Conservation (phyloP, 2,797 vertebrate species). For the Pangasius macronema region DNA sequence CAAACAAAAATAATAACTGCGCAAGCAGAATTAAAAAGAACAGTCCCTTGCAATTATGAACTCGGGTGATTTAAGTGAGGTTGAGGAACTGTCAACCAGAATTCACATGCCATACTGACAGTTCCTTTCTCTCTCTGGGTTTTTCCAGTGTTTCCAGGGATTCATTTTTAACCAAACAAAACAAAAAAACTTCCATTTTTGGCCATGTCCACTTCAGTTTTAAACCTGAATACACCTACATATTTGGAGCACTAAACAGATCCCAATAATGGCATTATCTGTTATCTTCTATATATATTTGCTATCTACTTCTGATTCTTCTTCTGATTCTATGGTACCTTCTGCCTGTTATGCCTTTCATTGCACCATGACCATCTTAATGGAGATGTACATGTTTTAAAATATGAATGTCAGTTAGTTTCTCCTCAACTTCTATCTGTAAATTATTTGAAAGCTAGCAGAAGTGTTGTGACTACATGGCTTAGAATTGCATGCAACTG, state of each 20-base stretch:
- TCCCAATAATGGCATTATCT: background rate
- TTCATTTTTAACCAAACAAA: background rate
- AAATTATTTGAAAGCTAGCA: slow-evolving; percentile 30
- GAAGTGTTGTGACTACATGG: slow-evolving; percentile 21
- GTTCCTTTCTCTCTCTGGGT: background rate
- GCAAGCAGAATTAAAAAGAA: background rate
- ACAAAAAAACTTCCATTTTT: too few relatives aligned
- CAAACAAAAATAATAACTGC: background rate
- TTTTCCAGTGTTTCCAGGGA: background rate
- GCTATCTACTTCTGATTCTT: background rate
- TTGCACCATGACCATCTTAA: background rate
- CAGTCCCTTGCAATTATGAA: background rate
- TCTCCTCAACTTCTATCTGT: slow-evolving; percentile 28
- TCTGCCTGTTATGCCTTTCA: background rate
- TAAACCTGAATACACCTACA: background rate
- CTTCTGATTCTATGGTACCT: background rate
- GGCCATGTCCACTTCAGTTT: background rate
- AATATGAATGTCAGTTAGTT: background rate
- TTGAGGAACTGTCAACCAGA: background rate
- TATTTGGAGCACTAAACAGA: background rate
- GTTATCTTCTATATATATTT: background rate
- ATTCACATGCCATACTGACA: background rate
- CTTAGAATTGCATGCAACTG: slow-evolving; percentile 32
- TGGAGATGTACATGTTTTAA: background rate
- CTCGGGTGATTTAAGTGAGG: background rate